A percentile compares a stretch with the other conserved stretches of the same genome.
phyloP scores from a whole-genome alignment of 2,888 invertebrate species.

The Caenorhabditis sp. region DNA sequence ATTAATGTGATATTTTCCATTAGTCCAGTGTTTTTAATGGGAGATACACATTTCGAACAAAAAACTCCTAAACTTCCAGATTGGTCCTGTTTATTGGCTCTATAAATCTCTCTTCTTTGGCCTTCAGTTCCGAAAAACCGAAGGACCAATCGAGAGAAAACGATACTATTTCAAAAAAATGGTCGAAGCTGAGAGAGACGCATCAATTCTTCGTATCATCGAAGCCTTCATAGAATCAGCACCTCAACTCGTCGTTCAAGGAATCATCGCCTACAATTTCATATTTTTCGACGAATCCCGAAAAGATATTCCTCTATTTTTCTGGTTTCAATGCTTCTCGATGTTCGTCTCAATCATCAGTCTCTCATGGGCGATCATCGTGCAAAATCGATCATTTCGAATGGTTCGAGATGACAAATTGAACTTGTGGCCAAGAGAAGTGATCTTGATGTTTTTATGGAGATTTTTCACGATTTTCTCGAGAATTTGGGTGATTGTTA shows the following conservation, averaged over 20 bases:
- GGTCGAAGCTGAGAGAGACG: conserved; percentile 62
- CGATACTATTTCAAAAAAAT: conserved; percentile 42
- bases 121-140: conserved; percentile 15
- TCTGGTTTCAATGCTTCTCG: conserved; percentile 48
- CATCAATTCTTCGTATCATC: conserved; percentile 49
- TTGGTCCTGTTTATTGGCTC: conserved; percentile 58
- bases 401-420: conserved; percentile 55
- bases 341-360: conserved; percentile 52
- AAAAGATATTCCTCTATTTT: conserved; percentile 22
- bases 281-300: conserved; percentile 17
- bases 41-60: too few relatives aligned
- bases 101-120: conserved; percentile 47
- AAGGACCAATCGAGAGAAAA: conserved; percentile 20
- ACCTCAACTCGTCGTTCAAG: conserved; percentile 62
- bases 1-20: too few relatives aligned
- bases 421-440: conserved; percentile 57
- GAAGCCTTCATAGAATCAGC: conserved; percentile 62
- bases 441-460: conserved; percentile 59
- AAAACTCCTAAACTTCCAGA: too few relatives aligned
- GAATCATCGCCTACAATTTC: conserved; percentile 33
- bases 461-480: conserved; percentile 51
- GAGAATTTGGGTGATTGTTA: conserved; percentile 39
- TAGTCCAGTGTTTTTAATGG: too few relatives aligned
- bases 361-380: conserved; percentile 57
- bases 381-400: conserved; percentile 60